Evolutionary conservation across 2,888 invertebrate genomes (phyloP).

Genomic region (Cyclophora albipunctata): DNA sequence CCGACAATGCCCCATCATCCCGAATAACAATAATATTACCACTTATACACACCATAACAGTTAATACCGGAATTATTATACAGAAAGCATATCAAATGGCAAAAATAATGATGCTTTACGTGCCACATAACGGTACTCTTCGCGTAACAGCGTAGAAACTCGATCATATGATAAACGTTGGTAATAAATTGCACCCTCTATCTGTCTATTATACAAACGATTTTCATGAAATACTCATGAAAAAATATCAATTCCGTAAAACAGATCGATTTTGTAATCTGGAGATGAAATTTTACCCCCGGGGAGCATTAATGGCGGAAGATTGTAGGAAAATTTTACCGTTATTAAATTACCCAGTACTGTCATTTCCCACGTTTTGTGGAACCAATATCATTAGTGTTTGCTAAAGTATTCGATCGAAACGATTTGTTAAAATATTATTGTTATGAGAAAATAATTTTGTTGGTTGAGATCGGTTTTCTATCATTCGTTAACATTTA

Average conservation of each 20-base stretch:
- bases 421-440: background rate
- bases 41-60: too few species aligned
- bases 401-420: background rate
- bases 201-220: conserved; percentile 48
- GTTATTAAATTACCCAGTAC: conserved; percentile 32
- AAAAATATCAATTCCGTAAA: conserved; percentile 62
- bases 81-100: too few species aligned
- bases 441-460: background rate
- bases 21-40: too few species aligned
- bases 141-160: conserved; percentile 21
- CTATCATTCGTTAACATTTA: too few species aligned
- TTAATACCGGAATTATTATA: too few species aligned
- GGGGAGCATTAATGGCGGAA: conserved; percentile 42
- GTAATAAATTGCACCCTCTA: conserved; percentile 54
- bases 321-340: conserved; percentile 29
- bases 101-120: too few species aligned
- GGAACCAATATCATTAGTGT: conserved; percentile 5
- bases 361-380: conserved; percentile 10
- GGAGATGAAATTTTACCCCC: conserved; percentile 25
- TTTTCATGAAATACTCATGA: conserved; percentile 51
- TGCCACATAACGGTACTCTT: background rate
- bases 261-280: conserved; percentile 26
- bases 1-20: too few species aligned
- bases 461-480: too few species aligned
- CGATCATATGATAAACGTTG: conserved; percentile 61